Conservation (phyloP, 2,888 invertebrate species). For the Hydrotaea diabolus region DNA sequence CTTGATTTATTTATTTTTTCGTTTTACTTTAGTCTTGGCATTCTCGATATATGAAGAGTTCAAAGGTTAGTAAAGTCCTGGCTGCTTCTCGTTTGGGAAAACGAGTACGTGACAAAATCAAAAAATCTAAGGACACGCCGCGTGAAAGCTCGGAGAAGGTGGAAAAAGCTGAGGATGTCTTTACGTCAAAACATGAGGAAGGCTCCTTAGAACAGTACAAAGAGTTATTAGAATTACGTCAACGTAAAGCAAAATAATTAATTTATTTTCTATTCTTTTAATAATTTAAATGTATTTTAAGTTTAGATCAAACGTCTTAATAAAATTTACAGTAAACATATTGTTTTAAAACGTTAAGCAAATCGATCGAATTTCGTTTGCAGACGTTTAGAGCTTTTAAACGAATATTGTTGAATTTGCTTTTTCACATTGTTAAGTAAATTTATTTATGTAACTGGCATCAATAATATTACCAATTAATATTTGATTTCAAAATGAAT, state of each 20-base stretch:
- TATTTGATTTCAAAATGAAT: too few species aligned
- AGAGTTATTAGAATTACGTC: conserved; percentile 77
- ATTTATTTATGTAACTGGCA: too few species aligned
- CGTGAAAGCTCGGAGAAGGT: conserved; percentile 68
- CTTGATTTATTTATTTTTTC: not conserved
- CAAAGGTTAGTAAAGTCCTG: conserved; percentile 83
- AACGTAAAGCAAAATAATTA: conserved; percentile 72
- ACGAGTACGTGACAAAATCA: conserved; percentile 84
- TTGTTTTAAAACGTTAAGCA: too few species aligned
- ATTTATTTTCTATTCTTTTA: not conserved
- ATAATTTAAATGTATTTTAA: not conserved
- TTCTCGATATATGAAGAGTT: conserved; percentile 83
- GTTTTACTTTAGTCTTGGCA: conserved; percentile 82
- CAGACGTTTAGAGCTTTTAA: too few species aligned
- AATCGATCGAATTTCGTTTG: too few species aligned
- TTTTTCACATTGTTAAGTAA: too few species aligned
- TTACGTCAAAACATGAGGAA: conserved; percentile 78
- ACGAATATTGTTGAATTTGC: too few species aligned
- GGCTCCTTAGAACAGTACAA: conserved; percentile 84
- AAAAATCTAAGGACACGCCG: conserved; percentile 78
- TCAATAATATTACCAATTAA: too few species aligned
- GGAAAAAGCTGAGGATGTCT: conserved; percentile 67
- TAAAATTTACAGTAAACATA: too few species aligned
- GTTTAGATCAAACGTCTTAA: too few species aligned
- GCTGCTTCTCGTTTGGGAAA: conserved; percentile 83